Evolutionary conservation across 2,113 vertebrate species (phyloP).

Genomic region (Triplophysa tibetana): DNA sequence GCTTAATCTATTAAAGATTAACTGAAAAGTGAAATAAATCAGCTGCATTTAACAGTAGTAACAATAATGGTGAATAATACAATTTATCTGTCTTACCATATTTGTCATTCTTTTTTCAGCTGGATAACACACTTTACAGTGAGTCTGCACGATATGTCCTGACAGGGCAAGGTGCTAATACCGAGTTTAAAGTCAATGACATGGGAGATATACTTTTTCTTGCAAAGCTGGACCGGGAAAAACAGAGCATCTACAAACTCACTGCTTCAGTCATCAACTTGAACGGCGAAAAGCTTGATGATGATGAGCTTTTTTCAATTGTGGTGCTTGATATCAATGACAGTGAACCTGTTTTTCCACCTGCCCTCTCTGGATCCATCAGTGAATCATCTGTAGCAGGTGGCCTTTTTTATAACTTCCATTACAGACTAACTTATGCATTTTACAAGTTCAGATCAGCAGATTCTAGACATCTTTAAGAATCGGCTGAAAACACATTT

Average conservation of each 20-base stretch:
- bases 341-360: slow-evolving; percentile 82
- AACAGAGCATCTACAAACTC: slow-evolving; percentile 77
- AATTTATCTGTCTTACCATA: neutral
- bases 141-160: slow-evolving; percentile 75
- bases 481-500: too few species aligned
- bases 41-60: neutral
- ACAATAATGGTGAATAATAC: neutral
- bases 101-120: slow-evolving; percentile 67
- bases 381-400: slow-evolving; percentile 82
- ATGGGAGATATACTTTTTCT: slow-evolving; percentile 80
- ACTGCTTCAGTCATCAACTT: slow-evolving; percentile 77
- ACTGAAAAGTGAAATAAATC: neutral
- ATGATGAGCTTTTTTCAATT: slow-evolving; percentile 78
- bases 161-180: slow-evolving; percentile 79
- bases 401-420: slow-evolving; percentile 51
- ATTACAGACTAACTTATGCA: neutral
- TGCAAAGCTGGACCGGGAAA: slow-evolving; percentile 85
- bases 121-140: slow-evolving; percentile 73
- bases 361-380: slow-evolving; percentile 79
- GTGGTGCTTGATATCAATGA: slow-evolving; percentile 90
- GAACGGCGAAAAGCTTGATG: slow-evolving; percentile 72
- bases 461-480: too few species aligned
- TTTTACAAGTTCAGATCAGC: too few species aligned
- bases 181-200: slow-evolving; percentile 79
- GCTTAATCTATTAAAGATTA: neutral